These are phyloP conservation scores for Ectropis grisescens DNA, from an alignment of 1,140 invertebrate genomes.

Conservation along the genomic window DNA sequence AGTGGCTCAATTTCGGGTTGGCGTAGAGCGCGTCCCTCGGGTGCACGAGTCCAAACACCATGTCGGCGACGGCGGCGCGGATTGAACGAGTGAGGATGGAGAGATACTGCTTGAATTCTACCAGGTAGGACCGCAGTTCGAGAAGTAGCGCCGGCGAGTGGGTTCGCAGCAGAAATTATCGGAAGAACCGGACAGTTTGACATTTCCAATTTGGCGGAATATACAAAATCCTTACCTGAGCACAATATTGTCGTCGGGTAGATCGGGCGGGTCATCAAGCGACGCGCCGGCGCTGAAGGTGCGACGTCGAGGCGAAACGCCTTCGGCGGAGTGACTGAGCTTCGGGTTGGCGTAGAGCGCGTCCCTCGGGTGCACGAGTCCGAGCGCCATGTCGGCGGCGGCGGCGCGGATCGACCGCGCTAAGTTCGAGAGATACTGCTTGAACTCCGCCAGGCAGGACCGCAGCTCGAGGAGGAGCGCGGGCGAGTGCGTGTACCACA, in stretches of 20 bases:
- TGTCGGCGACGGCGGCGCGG: conserved; percentile 92
- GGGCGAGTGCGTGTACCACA: conserved; percentile 94
- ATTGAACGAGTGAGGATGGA: conserved; percentile 86
- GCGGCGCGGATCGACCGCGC: conserved; percentile 88
- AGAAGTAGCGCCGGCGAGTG: conserved; percentile 89
- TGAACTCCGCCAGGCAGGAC: conserved; percentile 83
- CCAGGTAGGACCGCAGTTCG: conserved; percentile 88
- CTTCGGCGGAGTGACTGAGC: conserved; percentile 61
- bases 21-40: conserved; percentile 68
- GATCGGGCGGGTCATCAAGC: conserved; percentile 49
- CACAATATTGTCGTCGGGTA: conserved; percentile 35
- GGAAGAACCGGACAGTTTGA: too few relatives aligned
- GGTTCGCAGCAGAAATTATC: too few relatives aligned
- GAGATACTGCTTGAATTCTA: conserved; percentile 77
- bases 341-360: conserved; percentile 71
- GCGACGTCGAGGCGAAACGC: conserved; percentile 53
- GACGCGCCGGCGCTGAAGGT: conserved; percentile 43
- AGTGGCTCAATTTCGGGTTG: conserved; percentile 68
- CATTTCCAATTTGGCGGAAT: too few relatives aligned
- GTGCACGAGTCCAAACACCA: conserved; percentile 91
- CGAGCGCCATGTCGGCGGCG: conserved; percentile 94
- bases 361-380: conserved; percentile 79
- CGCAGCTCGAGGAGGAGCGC: conserved; percentile 88
- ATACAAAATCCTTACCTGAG: too few relatives aligned
- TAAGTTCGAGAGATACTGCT: conserved; percentile 79